Conservation (phyloP, 2,113 vertebrate genomes). For the Chiloscyllium plagiosum region DNA sequence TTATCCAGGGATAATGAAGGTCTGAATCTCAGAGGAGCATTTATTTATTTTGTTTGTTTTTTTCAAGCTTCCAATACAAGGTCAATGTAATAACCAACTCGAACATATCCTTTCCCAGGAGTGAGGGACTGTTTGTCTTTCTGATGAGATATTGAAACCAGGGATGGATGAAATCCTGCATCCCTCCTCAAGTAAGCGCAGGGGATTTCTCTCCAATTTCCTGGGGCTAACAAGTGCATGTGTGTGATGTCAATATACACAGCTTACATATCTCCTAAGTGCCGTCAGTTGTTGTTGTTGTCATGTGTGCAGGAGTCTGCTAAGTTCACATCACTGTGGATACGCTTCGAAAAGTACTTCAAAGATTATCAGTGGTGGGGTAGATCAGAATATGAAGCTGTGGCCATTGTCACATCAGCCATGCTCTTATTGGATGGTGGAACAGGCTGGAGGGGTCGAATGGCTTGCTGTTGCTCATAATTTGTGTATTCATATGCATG, state of each 20-base stretch:
- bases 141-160: background rate
- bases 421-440: too few relatives aligned
- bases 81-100: background rate
- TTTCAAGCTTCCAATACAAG: background rate
- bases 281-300: background rate
- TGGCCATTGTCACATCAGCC: too few relatives aligned
- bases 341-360: background rate
- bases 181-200: background rate
- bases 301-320: background rate
- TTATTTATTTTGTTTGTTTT: background rate
- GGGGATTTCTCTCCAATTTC: background rate
- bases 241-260: too few relatives aligned
- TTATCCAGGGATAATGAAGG: background rate
- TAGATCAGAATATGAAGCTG: too few relatives aligned
- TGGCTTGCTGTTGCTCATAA: too few relatives aligned
- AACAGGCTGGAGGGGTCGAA: too few relatives aligned
- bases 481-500: too few relatives aligned
- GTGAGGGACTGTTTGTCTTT: background rate
- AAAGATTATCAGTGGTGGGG: too few relatives aligned
- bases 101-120: too few relatives aligned
- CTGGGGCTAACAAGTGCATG: background rate
- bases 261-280: background rate
- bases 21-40: background rate
- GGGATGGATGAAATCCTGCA: background rate
- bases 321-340: background rate